phyloP scores from a whole-genome alignment of 2,888 invertebrate species.

The Drosophila pegasa region DNA sequence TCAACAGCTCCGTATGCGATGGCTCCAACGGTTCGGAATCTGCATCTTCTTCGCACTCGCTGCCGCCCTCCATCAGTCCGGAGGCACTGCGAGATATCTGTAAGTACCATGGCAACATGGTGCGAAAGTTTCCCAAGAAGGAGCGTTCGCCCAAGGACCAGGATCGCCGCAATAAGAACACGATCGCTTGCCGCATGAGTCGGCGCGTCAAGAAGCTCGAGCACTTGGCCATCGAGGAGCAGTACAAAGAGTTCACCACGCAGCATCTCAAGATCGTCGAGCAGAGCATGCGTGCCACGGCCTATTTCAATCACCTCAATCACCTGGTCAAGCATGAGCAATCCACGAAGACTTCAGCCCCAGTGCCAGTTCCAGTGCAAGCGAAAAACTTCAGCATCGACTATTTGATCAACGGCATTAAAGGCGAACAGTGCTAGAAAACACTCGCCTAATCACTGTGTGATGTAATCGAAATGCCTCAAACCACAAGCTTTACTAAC shows the following conservation, averaged over 20 bases:
- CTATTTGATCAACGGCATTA: slow-evolving; percentile 58
- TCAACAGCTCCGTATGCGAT: slow-evolving; percentile 38
- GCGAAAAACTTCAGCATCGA: slow-evolving; percentile 68
- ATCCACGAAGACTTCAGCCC: neutral
- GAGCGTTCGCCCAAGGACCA: slow-evolving; percentile 82
- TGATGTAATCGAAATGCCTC: neutral
- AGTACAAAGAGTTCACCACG: slow-evolving; percentile 72
- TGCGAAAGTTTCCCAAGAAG: slow-evolving; percentile 81
- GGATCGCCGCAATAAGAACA: slow-evolving; percentile 82
- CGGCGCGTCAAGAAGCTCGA: slow-evolving; percentile 81
- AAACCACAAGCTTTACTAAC: slow-evolving; percentile 9
- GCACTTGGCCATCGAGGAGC: slow-evolving; percentile 76
- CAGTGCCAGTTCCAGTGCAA: slow-evolving; percentile 11
- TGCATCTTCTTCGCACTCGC: slow-evolving; percentile 43
- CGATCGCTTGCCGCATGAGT: slow-evolving; percentile 82
- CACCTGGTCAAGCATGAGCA: slow-evolving; percentile 47
- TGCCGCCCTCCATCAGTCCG: slow-evolving; percentile 54
- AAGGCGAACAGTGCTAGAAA: slow-evolving; percentile 30
- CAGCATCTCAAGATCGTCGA: slow-evolving; percentile 70
- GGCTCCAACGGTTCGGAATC: slow-evolving; percentile 42
- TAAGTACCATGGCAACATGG: slow-evolving; percentile 82
- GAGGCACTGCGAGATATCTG: slow-evolving; percentile 73
- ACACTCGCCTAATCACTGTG: slow-evolving; percentile 27
- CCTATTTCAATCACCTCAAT: slow-evolving; percentile 74
- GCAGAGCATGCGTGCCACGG: slow-evolving; percentile 66